Conservation (phyloP, 2,113 vertebrate species). For the Notechis scutatus region DNA sequence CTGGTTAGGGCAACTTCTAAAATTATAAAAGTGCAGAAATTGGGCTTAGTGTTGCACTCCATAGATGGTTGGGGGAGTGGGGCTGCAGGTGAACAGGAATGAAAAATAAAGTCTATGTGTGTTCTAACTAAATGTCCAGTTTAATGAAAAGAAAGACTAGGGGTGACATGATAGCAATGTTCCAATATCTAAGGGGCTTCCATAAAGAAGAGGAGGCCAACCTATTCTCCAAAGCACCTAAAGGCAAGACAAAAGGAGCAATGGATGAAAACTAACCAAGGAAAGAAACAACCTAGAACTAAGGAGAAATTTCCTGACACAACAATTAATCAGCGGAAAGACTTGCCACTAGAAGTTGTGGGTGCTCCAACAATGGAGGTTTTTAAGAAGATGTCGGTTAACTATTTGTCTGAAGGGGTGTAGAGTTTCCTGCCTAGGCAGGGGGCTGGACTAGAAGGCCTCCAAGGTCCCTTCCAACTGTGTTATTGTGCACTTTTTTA, state of each 20-base stretch:
- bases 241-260: not conserved
- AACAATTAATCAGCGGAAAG: not conserved
- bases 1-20: not conserved
- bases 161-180: not conserved
- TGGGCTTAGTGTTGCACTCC: not conserved
- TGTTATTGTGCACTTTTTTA: not conserved
- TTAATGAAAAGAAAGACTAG: not conserved
- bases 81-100: not conserved
- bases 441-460: not conserved
- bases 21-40: not conserved
- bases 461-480: not conserved
- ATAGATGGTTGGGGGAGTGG: not conserved
- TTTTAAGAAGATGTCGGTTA: not conserved
- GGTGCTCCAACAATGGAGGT: fast-evolving
- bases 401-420: not conserved
- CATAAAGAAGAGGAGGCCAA: not conserved
- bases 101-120: not conserved
- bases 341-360: not conserved
- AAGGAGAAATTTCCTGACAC: not conserved
- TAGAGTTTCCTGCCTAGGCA: not conserved
- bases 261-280: not conserved
- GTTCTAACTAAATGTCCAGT: no score
- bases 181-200: not conserved
- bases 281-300: not conserved
- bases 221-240: not conserved